Evolutionary conservation across 1,140 invertebrate species (phyloP).

Genomic region (roundworm (Caenorhabditis elegans)): DNA sequence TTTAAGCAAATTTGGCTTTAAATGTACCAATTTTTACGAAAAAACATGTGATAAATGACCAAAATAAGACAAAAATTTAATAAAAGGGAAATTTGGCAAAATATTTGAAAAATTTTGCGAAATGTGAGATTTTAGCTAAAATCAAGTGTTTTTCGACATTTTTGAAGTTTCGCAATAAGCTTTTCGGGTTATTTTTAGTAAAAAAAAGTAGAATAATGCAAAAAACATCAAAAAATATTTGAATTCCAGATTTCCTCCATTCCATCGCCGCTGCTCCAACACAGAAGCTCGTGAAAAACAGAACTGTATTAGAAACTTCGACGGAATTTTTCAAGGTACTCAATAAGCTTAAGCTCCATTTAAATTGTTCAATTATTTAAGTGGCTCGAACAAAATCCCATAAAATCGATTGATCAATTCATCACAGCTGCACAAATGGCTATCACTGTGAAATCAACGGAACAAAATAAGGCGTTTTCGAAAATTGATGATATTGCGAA

Average conservation of each 20-base stretch:
- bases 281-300: neutral
- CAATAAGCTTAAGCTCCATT: neutral
- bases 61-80: too few relatives aligned
- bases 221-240: too few relatives aligned
- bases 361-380: neutral
- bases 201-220: too few relatives aligned
- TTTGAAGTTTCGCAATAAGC: too few relatives aligned
- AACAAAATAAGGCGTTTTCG: neutral
- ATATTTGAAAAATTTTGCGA: too few relatives aligned
- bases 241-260: slow-evolving; percentile 1
- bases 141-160: too few relatives aligned
- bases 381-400: neutral
- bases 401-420: neutral
- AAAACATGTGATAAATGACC: too few relatives aligned
- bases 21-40: too few relatives aligned
- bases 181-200: too few relatives aligned
- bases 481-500: neutral
- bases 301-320: neutral
- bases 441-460: neutral
- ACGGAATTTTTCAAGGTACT: neutral
- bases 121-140: too few relatives aligned
- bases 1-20: too few relatives aligned
- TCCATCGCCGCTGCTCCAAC: neutral
- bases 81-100: too few relatives aligned
- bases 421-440: neutral